Conservation (phyloP, 53 echinoderm and acorn worm genomes). For the Actinopyga echinites region DNA sequence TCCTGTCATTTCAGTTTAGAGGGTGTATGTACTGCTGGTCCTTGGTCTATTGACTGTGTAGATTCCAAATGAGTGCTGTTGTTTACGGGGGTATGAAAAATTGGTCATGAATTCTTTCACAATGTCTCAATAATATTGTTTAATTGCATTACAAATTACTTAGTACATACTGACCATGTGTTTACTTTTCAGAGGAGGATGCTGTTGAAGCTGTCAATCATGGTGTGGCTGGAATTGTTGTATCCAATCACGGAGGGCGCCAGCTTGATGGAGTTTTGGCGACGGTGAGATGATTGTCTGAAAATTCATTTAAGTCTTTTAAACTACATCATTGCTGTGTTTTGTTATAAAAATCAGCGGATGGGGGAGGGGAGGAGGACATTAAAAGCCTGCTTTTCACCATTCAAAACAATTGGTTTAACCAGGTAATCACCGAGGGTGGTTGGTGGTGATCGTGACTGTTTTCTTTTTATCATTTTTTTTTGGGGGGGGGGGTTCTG, state of each 20-base stretch:
- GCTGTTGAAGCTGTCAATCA: slow-evolving; percentile 69
- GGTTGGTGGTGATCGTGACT: no score
- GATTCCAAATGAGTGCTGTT: no score
- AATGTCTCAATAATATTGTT: not conserved
- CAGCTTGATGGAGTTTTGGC: slow-evolving; percentile 73
- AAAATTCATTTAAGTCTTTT: not conserved
- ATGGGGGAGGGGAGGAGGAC: not conserved
- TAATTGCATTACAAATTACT: not conserved
- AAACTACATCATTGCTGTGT: not conserved
- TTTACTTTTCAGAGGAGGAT: slow-evolving; percentile 64
- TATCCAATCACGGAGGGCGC: slow-evolving; percentile 86
- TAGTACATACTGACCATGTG: not conserved
- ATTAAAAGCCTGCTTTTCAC: not conserved
- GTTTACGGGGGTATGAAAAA: no score
- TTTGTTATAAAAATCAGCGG: not conserved
- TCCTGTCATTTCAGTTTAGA: no score
- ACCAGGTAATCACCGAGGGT: no score
- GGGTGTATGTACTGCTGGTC: no score
- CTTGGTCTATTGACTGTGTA: no score
- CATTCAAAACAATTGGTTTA: not conserved
- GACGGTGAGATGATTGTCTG: slow-evolving; percentile 45
- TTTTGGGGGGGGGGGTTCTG: no score
- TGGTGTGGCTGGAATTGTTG: slow-evolving; percentile 74
- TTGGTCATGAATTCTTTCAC: no score
- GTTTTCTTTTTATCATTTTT: no score